phyloP scores from a whole-genome alignment of 2,888 invertebrate genomes.

The Spicauda simplicius region DNA sequence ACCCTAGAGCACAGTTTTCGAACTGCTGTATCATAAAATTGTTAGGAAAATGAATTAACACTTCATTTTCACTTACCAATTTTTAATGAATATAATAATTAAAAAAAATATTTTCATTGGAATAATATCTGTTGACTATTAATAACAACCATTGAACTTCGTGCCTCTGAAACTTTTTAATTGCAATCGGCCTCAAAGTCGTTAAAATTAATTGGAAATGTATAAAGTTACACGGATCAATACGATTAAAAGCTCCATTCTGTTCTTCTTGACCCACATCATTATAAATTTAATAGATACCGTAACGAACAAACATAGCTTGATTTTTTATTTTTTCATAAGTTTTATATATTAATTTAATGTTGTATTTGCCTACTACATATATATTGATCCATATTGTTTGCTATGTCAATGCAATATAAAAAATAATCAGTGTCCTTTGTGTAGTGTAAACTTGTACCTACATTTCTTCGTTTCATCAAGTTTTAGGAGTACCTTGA shows the following conservation, averaged over 20 bases:
- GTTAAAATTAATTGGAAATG: conserved; percentile 16
- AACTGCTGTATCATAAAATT: background rate
- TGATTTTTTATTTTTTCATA: no score
- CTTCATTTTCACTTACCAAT: background rate
- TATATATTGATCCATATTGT: no score
- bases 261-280: conserved; percentile 3
- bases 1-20: background rate
- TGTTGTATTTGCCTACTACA: no score
- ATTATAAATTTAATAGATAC: background rate
- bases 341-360: no score
- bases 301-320: background rate
- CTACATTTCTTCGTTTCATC: background rate
- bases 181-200: conserved; percentile 9
- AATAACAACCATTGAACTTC: background rate
- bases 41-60: background rate
- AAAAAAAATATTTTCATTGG: background rate
- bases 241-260: background rate
- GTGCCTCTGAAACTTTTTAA: conserved; percentile 7
- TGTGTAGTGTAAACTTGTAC: no score
- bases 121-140: background rate
- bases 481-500: background rate
- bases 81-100: background rate
- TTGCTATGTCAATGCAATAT: no score
- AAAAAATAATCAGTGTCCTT: no score
- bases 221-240: conserved; percentile 9